A percentile compares a stretch with the other conserved stretches of the same genome.
These are phyloP conservation scores for Anoplophora glabripennis DNA, from an alignment of 1,140 invertebrate species.

Conservation along the genomic window DNA sequence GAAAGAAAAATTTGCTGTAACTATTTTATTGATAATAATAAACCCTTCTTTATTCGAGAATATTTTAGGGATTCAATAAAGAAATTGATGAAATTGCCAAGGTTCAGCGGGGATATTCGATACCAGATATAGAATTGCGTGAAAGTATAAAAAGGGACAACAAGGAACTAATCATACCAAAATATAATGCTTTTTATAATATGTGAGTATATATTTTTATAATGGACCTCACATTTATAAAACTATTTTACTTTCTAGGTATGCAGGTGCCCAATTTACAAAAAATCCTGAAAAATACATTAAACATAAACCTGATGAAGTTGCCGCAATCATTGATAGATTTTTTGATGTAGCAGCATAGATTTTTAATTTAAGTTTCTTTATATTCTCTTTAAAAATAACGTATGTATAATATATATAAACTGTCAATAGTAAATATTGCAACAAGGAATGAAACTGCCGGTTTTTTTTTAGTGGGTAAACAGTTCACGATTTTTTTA, in stretches of 20 bases:
- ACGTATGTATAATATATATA: no score
- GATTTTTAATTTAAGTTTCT: constrained; percentile 26
- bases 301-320: constrained; percentile 84
- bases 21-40: constrained; percentile 34
- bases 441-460: no score
- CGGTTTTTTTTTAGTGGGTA: no score
- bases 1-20: constrained; percentile 92
- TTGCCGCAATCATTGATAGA: constrained; percentile 72
- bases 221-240: neutral
- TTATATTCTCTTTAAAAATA: constrained; percentile 11
- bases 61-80: constrained; percentile 82
- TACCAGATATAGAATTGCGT: constrained; percentile 86
- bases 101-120: constrained; percentile 86
- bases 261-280: constrained; percentile 72
- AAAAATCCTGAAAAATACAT: constrained; percentile 95
- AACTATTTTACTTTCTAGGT: constrained; percentile 51
- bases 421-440: no score
- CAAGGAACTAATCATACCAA: constrained; percentile 79
- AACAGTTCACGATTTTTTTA: no score
- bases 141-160: constrained; percentile 82
- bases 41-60: neutral
- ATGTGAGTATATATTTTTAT: constrained; percentile 52
- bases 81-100: constrained; percentile 88
- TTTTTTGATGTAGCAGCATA: constrained; percentile 81
- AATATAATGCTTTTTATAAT: constrained; percentile 77